Percentiles rank a stretch among this genome's conserved stretches.
Conservation (phyloP, 1,140 invertebrate genomes). For the Rhynchophorus ferrugineus region DNA sequence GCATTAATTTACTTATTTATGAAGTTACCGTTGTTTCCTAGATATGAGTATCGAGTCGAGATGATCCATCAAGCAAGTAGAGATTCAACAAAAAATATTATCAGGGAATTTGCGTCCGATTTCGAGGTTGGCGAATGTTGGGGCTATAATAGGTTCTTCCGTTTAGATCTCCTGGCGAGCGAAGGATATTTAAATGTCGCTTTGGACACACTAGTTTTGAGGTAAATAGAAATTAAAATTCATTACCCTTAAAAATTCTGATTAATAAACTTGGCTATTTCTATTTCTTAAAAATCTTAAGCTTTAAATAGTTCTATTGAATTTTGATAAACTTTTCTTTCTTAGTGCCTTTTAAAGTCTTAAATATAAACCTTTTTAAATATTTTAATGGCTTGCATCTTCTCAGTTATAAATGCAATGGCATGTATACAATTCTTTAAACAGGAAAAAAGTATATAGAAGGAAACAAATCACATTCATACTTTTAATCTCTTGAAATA, state of each 20-base stretch:
- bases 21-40: slow-evolving; percentile 35
- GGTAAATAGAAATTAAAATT: slow-evolving; percentile 41
- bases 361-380: not conserved
- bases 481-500: too few relatives aligned
- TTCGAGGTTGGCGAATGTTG: slow-evolving; percentile 97
- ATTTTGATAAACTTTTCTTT: not conserved
- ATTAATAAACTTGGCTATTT: slow-evolving; percentile 7
- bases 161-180: slow-evolving; percentile 79
- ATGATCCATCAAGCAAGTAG: slow-evolving; percentile 86
- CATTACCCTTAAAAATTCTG: too few relatives aligned
- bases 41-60: slow-evolving; percentile 90
- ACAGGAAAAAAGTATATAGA: too few relatives aligned
- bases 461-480: too few relatives aligned
- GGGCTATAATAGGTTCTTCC: slow-evolving; percentile 93
- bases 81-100: slow-evolving; percentile 84
- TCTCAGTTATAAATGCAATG: too few relatives aligned
- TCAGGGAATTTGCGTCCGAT: slow-evolving; percentile 86
- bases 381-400: too few relatives aligned
- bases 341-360: not conserved
- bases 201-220: slow-evolving; percentile 65
- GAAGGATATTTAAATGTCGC: slow-evolving; percentile 80
- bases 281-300: not conserved
- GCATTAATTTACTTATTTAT: slow-evolving; percentile 14
- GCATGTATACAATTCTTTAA: too few relatives aligned
- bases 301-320: not conserved